Evolutionary conservation across 2,797 vertebrate genomes (phyloP), one percentile per base, ranked within the genome.

Genomic region (Thamnophis elegans): DNA sequence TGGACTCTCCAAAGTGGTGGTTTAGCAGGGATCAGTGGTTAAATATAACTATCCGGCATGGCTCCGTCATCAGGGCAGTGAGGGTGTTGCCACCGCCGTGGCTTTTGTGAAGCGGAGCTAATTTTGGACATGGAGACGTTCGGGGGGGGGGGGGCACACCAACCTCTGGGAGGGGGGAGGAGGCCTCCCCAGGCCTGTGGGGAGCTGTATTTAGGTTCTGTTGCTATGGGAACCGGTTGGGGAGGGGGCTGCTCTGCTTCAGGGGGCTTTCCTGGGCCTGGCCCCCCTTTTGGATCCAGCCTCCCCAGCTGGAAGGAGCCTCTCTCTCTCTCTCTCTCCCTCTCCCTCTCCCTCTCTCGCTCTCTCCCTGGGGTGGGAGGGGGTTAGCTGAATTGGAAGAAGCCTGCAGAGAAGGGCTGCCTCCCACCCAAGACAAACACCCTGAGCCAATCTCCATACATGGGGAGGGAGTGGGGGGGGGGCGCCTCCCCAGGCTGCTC

Each of bases 151-250:
- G 91, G 94, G 87, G 28, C 89, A 68, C 58, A 93, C 94, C 90
- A 93, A 55, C 91, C 94, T 94, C 91, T 6, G 22, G 59, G 59
- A 5, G 59, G 2, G 89, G 93, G 95, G 93, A 94, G 95, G 93
- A 95, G 96, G 91, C 93, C 96, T 78, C 95, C 60, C 85, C 78
- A 88, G 95, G n/a, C 93, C 89, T 18, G 89, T 92, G 88, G 4
- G 92, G 55, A 95, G 94, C 93, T 93, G 58, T 93, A 95, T 93
- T 96, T 96, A 94, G 95, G 96, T 94, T 91, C 95, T 3, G 96
- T 97, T 97, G 92, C 96, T 94, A 91, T 95, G 93, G 97, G 93
- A 96, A 97, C 97, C 87, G 89, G 65, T 91, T 36, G 58, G 58
- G 94, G 92, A 73, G 32, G 32, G n/a, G 32, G 68, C 68, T 78